These are phyloP conservation scores for Manis javanica DNA, from an alignment of 2,797 vertebrate species.

Conservation along the genomic window DNA sequence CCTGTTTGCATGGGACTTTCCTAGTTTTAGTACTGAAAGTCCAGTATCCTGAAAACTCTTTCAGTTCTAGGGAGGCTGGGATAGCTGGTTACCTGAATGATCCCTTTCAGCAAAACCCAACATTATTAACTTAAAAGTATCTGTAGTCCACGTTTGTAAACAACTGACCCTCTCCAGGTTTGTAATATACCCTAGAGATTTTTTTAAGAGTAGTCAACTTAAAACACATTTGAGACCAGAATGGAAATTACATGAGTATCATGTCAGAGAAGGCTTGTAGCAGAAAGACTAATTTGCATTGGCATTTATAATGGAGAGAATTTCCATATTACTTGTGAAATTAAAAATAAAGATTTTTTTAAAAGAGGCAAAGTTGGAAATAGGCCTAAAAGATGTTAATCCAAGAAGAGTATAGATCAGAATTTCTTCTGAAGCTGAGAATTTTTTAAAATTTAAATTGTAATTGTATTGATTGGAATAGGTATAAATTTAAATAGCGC, in stretches of 20 bases:
- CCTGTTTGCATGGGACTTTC: background rate
- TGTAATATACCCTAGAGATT: background rate
- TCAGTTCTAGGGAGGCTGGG: background rate
- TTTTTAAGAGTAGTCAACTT: constrained; percentile 42
- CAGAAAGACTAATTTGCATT: constrained; percentile 77
- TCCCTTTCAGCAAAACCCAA: background rate
- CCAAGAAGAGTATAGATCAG: constrained; percentile 37
- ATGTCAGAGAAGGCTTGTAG: constrained; percentile 63
- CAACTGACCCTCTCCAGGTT: background rate
- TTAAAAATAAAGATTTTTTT: constrained; percentile 66
- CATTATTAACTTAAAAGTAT: background rate
- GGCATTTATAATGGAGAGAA: constrained; percentile 77
- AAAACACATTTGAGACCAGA: constrained; percentile 70
- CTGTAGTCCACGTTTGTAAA: constrained; percentile 37
- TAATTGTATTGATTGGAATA: constrained; percentile 8
- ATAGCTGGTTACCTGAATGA: background rate
- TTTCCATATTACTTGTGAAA: constrained; percentile 77
- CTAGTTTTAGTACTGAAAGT: background rate
- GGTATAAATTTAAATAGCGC: background rate
- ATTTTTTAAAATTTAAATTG: constrained; percentile 47
- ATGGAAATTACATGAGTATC: constrained; percentile 71
- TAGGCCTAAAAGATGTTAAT: constrained; percentile 74
- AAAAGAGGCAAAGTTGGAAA: constrained; percentile 66
- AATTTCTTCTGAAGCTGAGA: constrained; percentile 47
- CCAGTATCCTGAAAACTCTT: background rate